phyloP scores from a whole-genome alignment of 2,888 invertebrate species.

The Sclerodermus sp. region DNA sequence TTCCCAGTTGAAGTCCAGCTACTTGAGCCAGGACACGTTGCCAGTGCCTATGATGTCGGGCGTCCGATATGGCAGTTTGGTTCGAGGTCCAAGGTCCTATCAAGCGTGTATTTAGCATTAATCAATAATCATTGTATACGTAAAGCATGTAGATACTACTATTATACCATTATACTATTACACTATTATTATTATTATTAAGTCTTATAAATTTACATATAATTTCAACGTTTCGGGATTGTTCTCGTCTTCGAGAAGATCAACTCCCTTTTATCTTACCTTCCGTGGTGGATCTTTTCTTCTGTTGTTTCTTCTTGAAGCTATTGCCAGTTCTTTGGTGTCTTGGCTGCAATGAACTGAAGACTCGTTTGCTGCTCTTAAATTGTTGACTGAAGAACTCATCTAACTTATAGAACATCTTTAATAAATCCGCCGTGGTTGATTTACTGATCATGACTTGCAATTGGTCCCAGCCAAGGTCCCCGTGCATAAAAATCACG shows the following conservation, averaged over 20 bases:
- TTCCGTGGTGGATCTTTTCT: conserved; percentile 52
- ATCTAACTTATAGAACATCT: conserved; percentile 95
- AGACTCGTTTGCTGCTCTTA: conserved; percentile 90
- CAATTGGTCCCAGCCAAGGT: conserved; percentile 92
- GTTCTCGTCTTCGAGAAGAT: neutral
- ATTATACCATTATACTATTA: conserved; percentile 3
- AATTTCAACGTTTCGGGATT: conserved; percentile 23
- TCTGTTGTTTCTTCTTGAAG: conserved; percentile 49
- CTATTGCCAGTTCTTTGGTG: conserved; percentile 49
- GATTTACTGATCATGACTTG: conserved; percentile 97
- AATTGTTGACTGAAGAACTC: conserved; percentile 99
- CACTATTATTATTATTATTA: conserved; percentile 4
- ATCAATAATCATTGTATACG: neutral
- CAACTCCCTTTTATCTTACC: conserved; percentile 47
- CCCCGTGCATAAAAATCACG: conserved; percentile 88
- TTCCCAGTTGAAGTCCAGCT: conserved; percentile 77
- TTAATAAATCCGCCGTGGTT: conserved; percentile 93
- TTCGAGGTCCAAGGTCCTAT: conserved; percentile 47
- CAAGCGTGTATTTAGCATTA: no score
- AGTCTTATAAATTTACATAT: conserved; percentile 25
- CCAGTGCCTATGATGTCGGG: conserved; percentile 92
- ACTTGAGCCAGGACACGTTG: conserved; percentile 83
- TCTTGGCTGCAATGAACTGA: conserved; percentile 71
- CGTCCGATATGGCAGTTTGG: conserved; percentile 62
- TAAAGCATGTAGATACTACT: conserved; percentile 4